phyloP scores from a whole-genome alignment of 30 jellyfish, hydroid and myxozoan species.

The Aurelia sp. region DNA sequence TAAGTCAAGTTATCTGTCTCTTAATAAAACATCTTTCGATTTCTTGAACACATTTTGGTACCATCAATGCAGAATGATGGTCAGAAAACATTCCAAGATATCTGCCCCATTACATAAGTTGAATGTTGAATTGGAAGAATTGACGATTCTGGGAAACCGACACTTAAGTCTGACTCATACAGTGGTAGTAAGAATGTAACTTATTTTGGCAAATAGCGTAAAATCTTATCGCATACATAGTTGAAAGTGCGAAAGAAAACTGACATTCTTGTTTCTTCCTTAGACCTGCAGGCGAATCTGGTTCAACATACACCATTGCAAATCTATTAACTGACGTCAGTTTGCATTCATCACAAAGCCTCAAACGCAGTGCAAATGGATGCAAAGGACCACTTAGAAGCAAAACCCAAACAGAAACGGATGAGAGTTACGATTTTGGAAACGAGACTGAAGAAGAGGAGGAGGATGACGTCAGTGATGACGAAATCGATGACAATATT shows the following conservation, averaged over 20 bases:
- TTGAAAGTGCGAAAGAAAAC: not conserved
- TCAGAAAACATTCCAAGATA: too few species aligned
- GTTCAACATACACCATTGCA: slow-evolving; percentile 64
- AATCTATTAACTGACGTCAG: slow-evolving; percentile 67
- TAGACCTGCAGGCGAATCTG: slow-evolving; percentile 80
- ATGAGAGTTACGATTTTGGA: slow-evolving; percentile 76
- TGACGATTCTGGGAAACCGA: too few species aligned
- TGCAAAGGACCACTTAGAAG: not conserved
- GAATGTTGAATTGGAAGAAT: too few species aligned
- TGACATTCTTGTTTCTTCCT: not conserved
- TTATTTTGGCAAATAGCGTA: too few species aligned
- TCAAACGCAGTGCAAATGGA: slow-evolving; percentile 75
- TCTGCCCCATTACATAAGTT: too few species aligned
- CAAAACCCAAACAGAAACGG: slow-evolving; percentile 54
- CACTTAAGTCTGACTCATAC: too few species aligned
- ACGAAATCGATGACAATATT: slow-evolving; percentile 83
- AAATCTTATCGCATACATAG: too few species aligned
- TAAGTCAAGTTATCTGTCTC: too few species aligned
- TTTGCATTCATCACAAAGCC: slow-evolving; percentile 60
- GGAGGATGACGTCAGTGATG: slow-evolving; percentile 91
- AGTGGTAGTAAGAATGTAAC: too few species aligned
- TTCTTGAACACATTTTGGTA: too few species aligned
- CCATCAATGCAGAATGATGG: too few species aligned
- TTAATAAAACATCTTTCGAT: too few species aligned
- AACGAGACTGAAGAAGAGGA: slow-evolving; percentile 82